A percentile compares a stretch with the other conserved stretches of the same genome.
These are phyloP conservation scores for Fulica atra DNA, from an alignment of 2,113 vertebrate genomes.

Conservation along the genomic window DNA sequence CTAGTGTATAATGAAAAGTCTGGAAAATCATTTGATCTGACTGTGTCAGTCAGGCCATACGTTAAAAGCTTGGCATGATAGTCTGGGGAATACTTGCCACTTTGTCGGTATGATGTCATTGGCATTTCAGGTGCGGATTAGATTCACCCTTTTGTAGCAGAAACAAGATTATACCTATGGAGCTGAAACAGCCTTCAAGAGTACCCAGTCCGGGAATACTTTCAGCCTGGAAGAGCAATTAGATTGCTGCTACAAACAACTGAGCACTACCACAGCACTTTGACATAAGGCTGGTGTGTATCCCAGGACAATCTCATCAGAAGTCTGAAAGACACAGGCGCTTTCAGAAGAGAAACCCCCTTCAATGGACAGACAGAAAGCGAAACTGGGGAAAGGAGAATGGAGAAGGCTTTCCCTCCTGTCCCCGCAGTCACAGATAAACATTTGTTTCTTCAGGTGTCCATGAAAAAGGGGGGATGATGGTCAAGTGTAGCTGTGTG, in stretches of 20 bases:
- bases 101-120: neutral
- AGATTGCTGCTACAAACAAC: neutral
- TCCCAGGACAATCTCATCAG: neutral
- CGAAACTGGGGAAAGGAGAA: neutral
- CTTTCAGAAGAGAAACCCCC: neutral
- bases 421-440: neutral
- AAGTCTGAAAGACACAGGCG: neutral
- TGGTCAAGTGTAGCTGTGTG: neutral
- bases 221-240: neutral
- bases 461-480: neutral
- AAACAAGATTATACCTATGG: neutral
- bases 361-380: neutral
- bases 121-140: neutral
- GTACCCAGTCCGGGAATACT: neutral
- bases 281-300: neutral
- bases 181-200: neutral
- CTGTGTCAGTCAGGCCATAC: neutral
- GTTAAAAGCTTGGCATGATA: neutral
- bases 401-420: neutral
- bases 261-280: neutral
- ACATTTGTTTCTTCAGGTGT: neutral
- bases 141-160: neutral
- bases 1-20: neutral
- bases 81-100: neutral
- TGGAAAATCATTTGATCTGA: constrained; percentile 1